Base-by-base conservation (phyloP, 2,113 vertebrate species). In the Dendrocopos noguchii region DNA sequence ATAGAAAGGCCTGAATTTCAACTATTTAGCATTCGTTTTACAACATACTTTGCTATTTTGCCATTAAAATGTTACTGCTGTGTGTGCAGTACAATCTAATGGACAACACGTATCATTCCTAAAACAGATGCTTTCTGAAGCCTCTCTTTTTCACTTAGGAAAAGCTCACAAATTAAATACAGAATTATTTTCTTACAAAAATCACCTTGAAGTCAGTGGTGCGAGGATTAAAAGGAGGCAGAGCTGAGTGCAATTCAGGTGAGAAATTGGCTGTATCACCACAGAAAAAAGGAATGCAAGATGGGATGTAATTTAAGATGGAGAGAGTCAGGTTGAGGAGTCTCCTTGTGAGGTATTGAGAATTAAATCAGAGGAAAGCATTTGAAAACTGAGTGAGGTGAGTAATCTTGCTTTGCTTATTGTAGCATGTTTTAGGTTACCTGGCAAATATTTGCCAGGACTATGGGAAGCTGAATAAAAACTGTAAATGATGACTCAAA, bases 111-210 rank as follows among this genome's bases (percentile, higher is more conserved):
- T 42, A 77, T 71, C 55, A 63, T 61, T 80, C 56, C 72, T 63
- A 60, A 33, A 79, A 44, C 68, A 84, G 67, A 66, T 28, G 71
- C 59, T 84, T 96, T 88, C 61, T 61, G 83, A 88, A 90, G 44
- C 11, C 29, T 76, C 56, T 42, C 4, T 57, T 93, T 80, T 84
- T 73, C 61, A 61, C 17, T 75, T 24, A 7, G 20, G 61, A 84
- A 80, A 67, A 33, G 15, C 28, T 44, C 8, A 70, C 68, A 95
- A 83, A 70, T 55, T 36, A 80, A 87, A 88, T 15, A 29, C 29
- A 42, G 76, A 16, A 14, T 66, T 52, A 2, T 8, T 67, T 80
- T 80, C 10, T 42, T 4, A 15, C 5, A 70, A 70, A 78, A 81
- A 83, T 22, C 1, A 13, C 13, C 36, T 61, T 68, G 7, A 73